Evolutionary conservation across 1,140 invertebrate genomes (phyloP).

Genomic region (Leucophenga varia): DNA sequence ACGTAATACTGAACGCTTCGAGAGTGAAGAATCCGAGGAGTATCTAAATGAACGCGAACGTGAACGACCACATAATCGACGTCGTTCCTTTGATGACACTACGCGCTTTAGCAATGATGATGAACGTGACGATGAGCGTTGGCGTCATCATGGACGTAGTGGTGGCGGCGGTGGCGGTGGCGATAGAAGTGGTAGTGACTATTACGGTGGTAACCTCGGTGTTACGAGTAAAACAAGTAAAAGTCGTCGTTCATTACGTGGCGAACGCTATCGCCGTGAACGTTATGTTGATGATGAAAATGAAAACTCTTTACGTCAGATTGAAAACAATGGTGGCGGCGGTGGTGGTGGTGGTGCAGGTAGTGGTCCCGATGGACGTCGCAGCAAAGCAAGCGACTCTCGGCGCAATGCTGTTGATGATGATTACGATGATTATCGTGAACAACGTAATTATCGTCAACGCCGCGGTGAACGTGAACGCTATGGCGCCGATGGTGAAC

Average conservation of each 20-base stretch:
- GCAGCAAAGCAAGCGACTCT: slow-evolving; percentile 30
- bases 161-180: too few species aligned
- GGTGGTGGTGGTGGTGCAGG: slow-evolving; percentile 21
- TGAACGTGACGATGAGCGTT: background rate
- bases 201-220: too few species aligned
- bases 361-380: slow-evolving; percentile 21
- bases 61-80: slow-evolving; percentile 1
- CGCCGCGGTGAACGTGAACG: slow-evolving; percentile 13
- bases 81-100: background rate
- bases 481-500: background rate
- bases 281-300: slow-evolving; percentile 37
- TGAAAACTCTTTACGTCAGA: slow-evolving; percentile 39
- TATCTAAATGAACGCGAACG: slow-evolving; percentile 56
- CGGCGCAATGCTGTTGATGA: slow-evolving; percentile 27
- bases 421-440: slow-evolving; percentile 17
- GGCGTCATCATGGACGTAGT: too few species aligned
- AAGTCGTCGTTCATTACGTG: too few species aligned
- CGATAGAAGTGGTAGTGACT: too few species aligned
- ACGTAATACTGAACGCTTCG: slow-evolving; percentile 43
- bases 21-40: slow-evolving; percentile 60
- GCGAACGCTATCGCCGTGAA: too few species aligned
- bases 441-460: slow-evolving; percentile 11
- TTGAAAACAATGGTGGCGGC: slow-evolving; percentile 2
- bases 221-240: too few species aligned
- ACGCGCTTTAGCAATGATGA: background rate